A percentile compares a stretch with the other conserved stretches of the same genome.
phyloP scores from a whole-genome alignment of 1,140 invertebrate genomes.

The Triops cancriformis region DNA sequence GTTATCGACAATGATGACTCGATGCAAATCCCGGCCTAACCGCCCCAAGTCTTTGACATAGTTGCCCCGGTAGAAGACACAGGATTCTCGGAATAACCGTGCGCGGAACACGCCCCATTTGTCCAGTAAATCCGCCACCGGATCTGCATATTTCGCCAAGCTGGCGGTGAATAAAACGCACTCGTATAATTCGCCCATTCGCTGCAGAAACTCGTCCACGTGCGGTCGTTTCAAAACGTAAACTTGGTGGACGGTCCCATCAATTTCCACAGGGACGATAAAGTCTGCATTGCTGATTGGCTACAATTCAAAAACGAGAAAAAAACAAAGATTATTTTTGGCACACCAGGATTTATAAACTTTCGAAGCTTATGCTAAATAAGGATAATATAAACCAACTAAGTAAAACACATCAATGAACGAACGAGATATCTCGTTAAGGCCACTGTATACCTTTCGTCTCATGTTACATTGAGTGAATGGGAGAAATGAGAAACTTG shows the following conservation, averaged over 20 bases:
- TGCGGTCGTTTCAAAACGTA: constrained; percentile 98
- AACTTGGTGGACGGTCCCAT: constrained; percentile 97
- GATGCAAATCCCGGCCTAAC: constrained; percentile 87
- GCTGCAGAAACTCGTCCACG: constrained; percentile 96
- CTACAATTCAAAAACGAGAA: constrained; percentile 49
- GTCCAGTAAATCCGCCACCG: constrained; percentile 95
- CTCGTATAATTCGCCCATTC: constrained; percentile 97
- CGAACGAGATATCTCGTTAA: constrained; percentile 20
- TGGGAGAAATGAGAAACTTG: too few species aligned
- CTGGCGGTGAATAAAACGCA: constrained; percentile 99
- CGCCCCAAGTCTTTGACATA: constrained; percentile 99
- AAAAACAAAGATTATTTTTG: too few species aligned
- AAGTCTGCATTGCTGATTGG: constrained; percentile 99
- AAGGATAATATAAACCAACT: too few species aligned
- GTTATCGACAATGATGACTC: constrained; percentile 98
- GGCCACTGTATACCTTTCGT: too few species aligned
- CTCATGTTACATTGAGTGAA: too few species aligned
- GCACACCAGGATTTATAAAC: too few species aligned
- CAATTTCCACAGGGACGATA: constrained; percentile 98
- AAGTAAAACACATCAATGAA: constrained; percentile 28
- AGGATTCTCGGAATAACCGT: constrained; percentile 96
- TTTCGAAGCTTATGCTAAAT: too few species aligned
- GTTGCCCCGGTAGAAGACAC: constrained; percentile 98
- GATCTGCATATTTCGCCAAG: constrained; percentile 99
- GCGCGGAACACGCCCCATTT: constrained; percentile 95